phyloP scores from a whole-genome alignment of 2,797 vertebrate genomes.

The Serranus cabrilla region DNA sequence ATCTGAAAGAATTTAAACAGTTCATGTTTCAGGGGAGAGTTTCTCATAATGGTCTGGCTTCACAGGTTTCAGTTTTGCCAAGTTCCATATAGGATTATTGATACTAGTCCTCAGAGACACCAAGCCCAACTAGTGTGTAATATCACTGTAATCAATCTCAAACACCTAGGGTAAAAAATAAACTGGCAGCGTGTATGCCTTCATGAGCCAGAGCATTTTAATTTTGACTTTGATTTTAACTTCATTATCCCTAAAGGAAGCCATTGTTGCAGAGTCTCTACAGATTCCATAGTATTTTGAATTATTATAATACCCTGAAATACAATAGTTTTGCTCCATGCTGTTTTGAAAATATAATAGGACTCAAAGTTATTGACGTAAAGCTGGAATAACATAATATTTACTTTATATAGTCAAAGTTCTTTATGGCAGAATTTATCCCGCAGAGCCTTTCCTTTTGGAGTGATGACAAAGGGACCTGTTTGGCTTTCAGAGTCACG shows the following conservation, averaged over 20 bases:
- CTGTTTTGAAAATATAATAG: not conserved
- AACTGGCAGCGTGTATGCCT: not conserved
- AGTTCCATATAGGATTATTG: not conserved
- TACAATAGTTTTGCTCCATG: not conserved
- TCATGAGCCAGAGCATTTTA: not conserved
- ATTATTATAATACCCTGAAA: not conserved
- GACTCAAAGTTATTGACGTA: not conserved
- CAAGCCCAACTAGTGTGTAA: no score
- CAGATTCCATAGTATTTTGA: not conserved
- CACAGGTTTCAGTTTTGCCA: not conserved
- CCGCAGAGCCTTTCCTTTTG: conserved; percentile 1
- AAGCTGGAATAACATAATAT: not conserved
- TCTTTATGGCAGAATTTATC: not conserved
- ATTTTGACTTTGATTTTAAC: conserved; percentile 18
- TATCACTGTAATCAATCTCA: not conserved
- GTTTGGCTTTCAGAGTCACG: conserved; percentile 58
- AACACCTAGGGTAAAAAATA: conserved; percentile 2
- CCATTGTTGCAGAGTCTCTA: not conserved
- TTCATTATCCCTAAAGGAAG: conserved; percentile 3
- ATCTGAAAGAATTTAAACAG: not conserved
- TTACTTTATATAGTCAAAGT: not conserved
- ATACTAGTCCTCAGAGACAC: no score
- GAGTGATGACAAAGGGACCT: conserved; percentile 32
- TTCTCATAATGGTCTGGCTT: conserved; percentile 5
- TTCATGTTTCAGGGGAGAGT: not conserved